Conservation (phyloP, 2,888 invertebrate genomes). For the Epirrhoe alternata region DNA sequence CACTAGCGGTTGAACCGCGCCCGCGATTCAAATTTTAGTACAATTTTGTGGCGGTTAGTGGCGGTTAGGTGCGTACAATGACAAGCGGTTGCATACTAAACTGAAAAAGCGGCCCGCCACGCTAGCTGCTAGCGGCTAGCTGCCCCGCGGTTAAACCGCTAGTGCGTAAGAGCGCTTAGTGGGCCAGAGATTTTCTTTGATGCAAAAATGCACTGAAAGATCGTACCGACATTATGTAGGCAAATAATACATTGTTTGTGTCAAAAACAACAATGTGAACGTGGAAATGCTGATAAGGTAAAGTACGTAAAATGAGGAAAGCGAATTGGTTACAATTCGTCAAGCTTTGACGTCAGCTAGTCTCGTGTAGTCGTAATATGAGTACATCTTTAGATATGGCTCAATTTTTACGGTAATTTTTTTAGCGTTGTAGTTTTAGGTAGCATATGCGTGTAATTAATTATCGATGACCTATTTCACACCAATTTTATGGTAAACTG, state of each 20-base stretch:
- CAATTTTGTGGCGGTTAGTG: too few relatives aligned
- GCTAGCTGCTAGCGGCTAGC: too few relatives aligned
- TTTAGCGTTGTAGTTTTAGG: too few relatives aligned
- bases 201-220: not conserved
- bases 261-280: constrained; percentile 18
- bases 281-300: constrained; percentile 30
- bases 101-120: too few relatives aligned
- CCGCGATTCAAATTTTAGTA: too few relatives aligned
- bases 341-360: constrained; percentile 27
- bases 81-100: too few relatives aligned
- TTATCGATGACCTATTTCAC: too few relatives aligned
- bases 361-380: constrained; percentile 17
- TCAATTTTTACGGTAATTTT: not conserved
- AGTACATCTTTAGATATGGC: constrained; percentile 1
- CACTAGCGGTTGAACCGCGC: too few relatives aligned
- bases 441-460: not conserved
- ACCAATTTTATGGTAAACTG: too few relatives aligned
- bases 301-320: constrained; percentile 24
- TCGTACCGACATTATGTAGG: not conserved
- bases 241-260: constrained; percentile 13
- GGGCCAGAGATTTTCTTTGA: not conserved
- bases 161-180: too few relatives aligned
- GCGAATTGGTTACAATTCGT: constrained; percentile 30
- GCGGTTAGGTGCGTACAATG: too few relatives aligned
- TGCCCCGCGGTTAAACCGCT: too few relatives aligned